phyloP scores from a whole-genome alignment of 2,888 invertebrate species.

The Paralinhomoeus sp. region DNA sequence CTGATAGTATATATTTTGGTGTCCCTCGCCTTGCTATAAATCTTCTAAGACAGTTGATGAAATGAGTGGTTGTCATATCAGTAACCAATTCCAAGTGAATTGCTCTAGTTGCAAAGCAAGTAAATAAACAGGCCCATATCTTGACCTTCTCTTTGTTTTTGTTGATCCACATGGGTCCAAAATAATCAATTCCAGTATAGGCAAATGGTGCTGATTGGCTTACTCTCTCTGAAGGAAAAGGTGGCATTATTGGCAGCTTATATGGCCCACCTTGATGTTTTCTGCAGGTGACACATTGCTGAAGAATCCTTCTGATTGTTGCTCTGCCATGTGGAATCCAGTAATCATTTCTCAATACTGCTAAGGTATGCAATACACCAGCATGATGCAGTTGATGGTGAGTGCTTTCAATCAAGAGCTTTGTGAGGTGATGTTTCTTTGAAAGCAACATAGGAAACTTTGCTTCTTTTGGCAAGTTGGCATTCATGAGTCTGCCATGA shows the following conservation, averaged over 20 bases:
- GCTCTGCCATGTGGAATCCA: conserved; percentile 6
- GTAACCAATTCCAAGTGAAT: conserved; percentile 7
- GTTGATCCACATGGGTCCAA: conserved; percentile 7
- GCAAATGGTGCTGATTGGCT: conserved; percentile 5
- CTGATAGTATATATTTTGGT: conserved; percentile 4
- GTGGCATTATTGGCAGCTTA: conserved; percentile 1
- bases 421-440: neutral
- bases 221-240: conserved; percentile 6
- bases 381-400: neutral
- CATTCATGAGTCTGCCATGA: conserved; percentile 1
- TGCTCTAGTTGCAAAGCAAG: conserved; percentile 7
- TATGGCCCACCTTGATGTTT: conserved; percentile 1
- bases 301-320: neutral
- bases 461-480: neutral
- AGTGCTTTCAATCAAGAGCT: neutral
- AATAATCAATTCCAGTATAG: conserved; percentile 9
- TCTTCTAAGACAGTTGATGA: conserved; percentile 6
- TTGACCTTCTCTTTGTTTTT: neutral
- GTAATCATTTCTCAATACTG: neutral
- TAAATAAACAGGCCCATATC: conserved; percentile 4
- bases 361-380: neutral
- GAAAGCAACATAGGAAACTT: neutral
- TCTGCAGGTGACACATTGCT: conserved; percentile 1
- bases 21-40: conserved; percentile 5
- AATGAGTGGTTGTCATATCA: neutral